Percentiles rank a stretch among this genome's conserved stretches.
Conservation (phyloP, 2,888 invertebrate species). For the Dolomedes plantarius region DNA sequence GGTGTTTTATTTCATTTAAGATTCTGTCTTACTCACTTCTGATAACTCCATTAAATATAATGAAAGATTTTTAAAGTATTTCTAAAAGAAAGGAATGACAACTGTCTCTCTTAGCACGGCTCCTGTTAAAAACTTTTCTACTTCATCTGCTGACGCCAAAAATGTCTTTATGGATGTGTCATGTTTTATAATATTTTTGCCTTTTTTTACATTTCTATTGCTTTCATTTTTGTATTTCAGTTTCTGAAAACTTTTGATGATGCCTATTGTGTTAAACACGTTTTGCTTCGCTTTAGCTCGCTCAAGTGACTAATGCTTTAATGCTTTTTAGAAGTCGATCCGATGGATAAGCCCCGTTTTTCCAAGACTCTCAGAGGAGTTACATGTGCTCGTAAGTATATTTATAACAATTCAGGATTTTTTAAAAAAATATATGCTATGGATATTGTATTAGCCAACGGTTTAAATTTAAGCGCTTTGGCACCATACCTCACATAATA, state of each 20-base stretch:
- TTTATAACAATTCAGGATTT: background rate
- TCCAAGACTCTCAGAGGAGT: slow-evolving; percentile 83
- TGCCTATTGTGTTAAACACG: background rate
- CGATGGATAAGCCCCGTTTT: slow-evolving; percentile 81
- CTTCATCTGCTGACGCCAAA: too few relatives aligned
- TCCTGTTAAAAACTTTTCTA: too few relatives aligned
- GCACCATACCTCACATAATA: background rate
- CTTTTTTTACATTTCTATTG: too few relatives aligned
- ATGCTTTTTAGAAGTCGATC: slow-evolving; percentile 62
- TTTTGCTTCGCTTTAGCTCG: slow-evolving; percentile 44
- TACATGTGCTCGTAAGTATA: slow-evolving; percentile 75
- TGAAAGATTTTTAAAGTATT: too few relatives aligned
- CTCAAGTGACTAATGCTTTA: slow-evolving; percentile 38
- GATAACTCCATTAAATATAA: too few relatives aligned
- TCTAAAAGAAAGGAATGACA: too few relatives aligned
- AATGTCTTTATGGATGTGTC: too few relatives aligned
- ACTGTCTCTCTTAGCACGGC: too few relatives aligned
- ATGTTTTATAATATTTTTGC: too few relatives aligned
- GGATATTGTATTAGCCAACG: background rate
- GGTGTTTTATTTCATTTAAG: too few relatives aligned
- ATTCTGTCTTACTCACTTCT: too few relatives aligned
- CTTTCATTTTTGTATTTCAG: background rate
- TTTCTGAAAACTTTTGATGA: background rate
- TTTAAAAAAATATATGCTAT: too few relatives aligned
- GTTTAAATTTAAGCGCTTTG: background rate